Conservation (phyloP, 2,888 invertebrate species). For the Drosophila diplacantha region DNA sequence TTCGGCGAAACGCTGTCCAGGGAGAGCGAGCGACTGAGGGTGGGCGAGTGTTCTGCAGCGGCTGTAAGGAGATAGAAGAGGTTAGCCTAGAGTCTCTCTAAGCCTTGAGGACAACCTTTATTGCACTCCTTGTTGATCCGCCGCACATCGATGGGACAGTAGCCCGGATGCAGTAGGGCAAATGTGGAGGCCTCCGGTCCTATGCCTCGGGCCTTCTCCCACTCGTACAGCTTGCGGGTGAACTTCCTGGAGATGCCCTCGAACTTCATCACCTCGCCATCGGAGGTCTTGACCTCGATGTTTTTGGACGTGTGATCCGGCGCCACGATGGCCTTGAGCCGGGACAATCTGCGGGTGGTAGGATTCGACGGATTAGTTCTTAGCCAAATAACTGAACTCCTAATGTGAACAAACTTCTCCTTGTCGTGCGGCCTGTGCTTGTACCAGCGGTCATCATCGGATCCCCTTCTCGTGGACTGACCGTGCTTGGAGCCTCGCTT, state of each 20-base stretch:
- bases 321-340: constrained; percentile 79
- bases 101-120: constrained; percentile 57
- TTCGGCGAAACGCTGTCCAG: constrained; percentile 85
- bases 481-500: constrained; percentile 68
- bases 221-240: constrained; percentile 92
- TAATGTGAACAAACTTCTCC: constrained; percentile 79
- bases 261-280: constrained; percentile 87
- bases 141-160: constrained; percentile 77
- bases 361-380: background rate
- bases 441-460: constrained; percentile 79
- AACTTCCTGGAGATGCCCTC: constrained; percentile 93
- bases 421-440: constrained; percentile 82
- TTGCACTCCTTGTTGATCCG: constrained; percentile 74
- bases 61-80: constrained; percentile 18
- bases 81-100: background rate
- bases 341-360: constrained; percentile 66
- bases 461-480: constrained; percentile 62
- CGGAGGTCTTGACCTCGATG: constrained; percentile 88
- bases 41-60: constrained; percentile 76
- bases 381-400: accelerated
- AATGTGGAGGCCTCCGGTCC: constrained; percentile 91
- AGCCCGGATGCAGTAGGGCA: constrained; percentile 83
- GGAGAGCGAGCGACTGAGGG: constrained; percentile 85
- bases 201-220: constrained; percentile 93
- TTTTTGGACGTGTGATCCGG: constrained; percentile 81